A percentile compares a stretch with the other conserved stretches of the same genome.
These are phyloP conservation scores for Mus pahari DNA, from an alignment of 2,113 vertebrate genomes.

Conservation along the genomic window DNA sequence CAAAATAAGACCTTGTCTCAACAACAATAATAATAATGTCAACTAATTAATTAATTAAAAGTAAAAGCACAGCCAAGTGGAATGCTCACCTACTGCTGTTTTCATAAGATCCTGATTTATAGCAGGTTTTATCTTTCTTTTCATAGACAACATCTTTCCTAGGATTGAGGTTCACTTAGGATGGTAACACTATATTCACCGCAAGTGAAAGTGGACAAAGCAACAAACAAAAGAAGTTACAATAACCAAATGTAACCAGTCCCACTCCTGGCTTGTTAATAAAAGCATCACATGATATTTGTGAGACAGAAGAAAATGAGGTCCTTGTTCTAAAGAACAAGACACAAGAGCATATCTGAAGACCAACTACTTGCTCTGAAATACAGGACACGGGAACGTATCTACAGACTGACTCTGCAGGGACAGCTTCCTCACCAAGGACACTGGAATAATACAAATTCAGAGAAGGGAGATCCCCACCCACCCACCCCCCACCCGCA, in stretches of 20 bases:
- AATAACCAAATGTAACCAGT: slow-evolving; percentile 61
- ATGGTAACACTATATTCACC: neutral
- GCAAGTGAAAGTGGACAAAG: neutral
- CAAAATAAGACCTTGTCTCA: neutral
- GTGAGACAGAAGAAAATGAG: slow-evolving; percentile 63
- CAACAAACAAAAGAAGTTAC: slow-evolving; percentile 30
- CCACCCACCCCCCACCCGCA: too few species aligned
- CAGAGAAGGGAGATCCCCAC: neutral
- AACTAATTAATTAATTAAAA: neutral
- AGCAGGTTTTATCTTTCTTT: slow-evolving; percentile 49
- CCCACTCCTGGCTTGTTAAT: slow-evolving; percentile 60
- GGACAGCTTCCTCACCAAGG: slow-evolving; percentile 51
- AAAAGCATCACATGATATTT: slow-evolving; percentile 59
- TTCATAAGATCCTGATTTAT: neutral
- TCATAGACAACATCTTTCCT: slow-evolving; percentile 60
- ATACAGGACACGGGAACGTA: neutral
- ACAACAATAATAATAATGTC: neutral
- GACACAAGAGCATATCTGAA: neutral
- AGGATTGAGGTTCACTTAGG: slow-evolving; percentile 31
- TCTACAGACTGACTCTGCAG: slow-evolving; percentile 40
- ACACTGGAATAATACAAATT: slow-evolving; percentile 14
- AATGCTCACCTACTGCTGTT: neutral
- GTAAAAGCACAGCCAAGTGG: slow-evolving; percentile 63
- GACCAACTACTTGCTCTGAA: slow-evolving; percentile 27
- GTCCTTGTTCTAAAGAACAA: slow-evolving; percentile 3